Base-by-base conservation (phyloP, 2,888 invertebrate genomes). In the Caenorhabditis angaria region DNA sequence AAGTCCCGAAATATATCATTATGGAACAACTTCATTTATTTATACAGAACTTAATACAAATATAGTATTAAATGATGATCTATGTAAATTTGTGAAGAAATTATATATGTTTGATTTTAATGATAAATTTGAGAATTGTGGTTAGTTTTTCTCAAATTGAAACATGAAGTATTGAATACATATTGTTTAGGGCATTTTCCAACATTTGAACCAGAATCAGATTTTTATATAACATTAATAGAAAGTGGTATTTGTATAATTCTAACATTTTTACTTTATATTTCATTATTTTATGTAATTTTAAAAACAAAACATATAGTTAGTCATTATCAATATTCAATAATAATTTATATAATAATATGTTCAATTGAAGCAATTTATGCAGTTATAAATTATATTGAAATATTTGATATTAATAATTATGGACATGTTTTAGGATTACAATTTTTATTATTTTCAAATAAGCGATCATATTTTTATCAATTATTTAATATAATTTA, bases 51-150 rank as follows among this genome's bases (percentile, higher is more conserved):
- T n/a, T 1, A 57, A 57, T 20, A n/a, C 12, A 18, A 20, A n/a
- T 10, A n/a, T 57, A 6, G 41, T 12, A 18, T 18, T 41, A 12
- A 18, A 41, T 12, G 14, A 57, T 57, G 27, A n/a, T 12, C 32
- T 32, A n/a, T 20, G n/a, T 14, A 57, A 3, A 14, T 22, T 29
- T 57, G 57, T 28, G n/a, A 57, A 10, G 18, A 32, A 20, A 2
- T 57, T n/a, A 57, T n/a, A 12, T 35, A 20, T n/a, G 18, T 22
- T 32, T 5, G 57, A 57, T 32, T 57, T 57, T 29, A 57, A 35
- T 10, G 29, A 32, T n/a, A 32, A 32, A 20, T n/a, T 57, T 32
- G 57, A n/a, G 14, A 41, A n/a, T n/a, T 57, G 57, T 57, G 35
- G 57, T 57, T 6, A 35, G 57, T 20, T 20, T 32, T 57, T 20